Conservation (phyloP, 2,113 vertebrate genomes). For the Cettia cetti region DNA sequence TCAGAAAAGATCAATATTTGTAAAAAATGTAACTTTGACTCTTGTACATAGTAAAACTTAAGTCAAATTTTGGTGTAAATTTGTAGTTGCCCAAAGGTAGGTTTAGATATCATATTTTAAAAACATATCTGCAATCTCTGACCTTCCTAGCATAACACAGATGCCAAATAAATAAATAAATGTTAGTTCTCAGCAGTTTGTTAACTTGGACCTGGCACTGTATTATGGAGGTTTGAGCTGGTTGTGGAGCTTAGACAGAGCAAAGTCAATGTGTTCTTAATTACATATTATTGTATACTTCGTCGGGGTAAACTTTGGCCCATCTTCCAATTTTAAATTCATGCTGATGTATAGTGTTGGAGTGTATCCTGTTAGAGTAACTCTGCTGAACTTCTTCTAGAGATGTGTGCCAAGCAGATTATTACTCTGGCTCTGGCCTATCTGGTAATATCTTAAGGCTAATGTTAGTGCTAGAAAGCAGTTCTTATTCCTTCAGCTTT, state of each 20-base stretch:
- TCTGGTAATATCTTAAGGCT: background rate
- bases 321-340: background rate
- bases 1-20: background rate
- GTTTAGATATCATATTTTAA: background rate
- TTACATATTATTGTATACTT: background rate
- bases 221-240: background rate
- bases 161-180: background rate
- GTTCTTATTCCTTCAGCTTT: background rate
- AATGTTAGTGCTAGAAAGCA: background rate
- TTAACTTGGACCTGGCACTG: background rate
- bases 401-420: background rate
- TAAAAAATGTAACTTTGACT: background rate
- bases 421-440: background rate
- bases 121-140: background rate
- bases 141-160: background rate
- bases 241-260: background rate
- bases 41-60: background rate
- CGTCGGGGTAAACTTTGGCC: accelerated
- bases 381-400: background rate
- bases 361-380: background rate
- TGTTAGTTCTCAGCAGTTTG: background rate
- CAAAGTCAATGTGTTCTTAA: background rate
- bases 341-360: background rate
- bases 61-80: background rate
- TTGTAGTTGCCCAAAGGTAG: background rate